phyloP scores from a whole-genome alignment of 2,797 vertebrate species.

The Pseudomugil gertrudae region DNA sequence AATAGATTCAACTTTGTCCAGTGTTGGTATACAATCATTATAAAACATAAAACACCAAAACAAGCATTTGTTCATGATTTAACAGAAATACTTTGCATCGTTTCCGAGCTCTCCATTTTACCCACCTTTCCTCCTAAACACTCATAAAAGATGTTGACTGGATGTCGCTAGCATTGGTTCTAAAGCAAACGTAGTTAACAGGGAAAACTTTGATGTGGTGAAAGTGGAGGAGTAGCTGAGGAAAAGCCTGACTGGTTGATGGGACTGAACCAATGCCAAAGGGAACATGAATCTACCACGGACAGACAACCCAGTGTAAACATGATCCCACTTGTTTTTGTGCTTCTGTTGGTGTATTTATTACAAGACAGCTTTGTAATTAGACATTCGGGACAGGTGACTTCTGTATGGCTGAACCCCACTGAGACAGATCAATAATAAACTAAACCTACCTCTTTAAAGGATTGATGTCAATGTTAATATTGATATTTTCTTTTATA shows the following conservation, averaged over 20 bases:
- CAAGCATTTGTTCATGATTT: not conserved
- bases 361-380: constrained; percentile 41
- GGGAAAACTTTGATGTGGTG: not conserved
- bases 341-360: constrained; percentile 34
- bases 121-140: not conserved
- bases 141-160: too few relatives aligned
- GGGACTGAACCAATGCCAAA: constrained; percentile 35
- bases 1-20: not conserved
- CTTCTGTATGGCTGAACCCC: constrained; percentile 6
- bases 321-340: constrained; percentile 35
- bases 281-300: constrained; percentile 56
- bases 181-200: not conserved
- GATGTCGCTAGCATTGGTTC: not conserved
- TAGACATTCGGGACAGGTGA: constrained; percentile 7
- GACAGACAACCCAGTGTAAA: constrained; percentile 64
- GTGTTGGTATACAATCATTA: too few relatives aligned
- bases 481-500: not conserved
- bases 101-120: not conserved
- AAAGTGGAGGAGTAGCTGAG: constrained; percentile 24
- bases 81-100: not conserved
- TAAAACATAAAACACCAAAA: not conserved
- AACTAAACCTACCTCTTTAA: constrained; percentile 8
- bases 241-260: constrained; percentile 28
- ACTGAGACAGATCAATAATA: not conserved
- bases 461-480: not conserved